Evolutionary conservation across 2,888 invertebrate species (phyloP).

Genomic region (Eustalomyia histrio): DNA sequence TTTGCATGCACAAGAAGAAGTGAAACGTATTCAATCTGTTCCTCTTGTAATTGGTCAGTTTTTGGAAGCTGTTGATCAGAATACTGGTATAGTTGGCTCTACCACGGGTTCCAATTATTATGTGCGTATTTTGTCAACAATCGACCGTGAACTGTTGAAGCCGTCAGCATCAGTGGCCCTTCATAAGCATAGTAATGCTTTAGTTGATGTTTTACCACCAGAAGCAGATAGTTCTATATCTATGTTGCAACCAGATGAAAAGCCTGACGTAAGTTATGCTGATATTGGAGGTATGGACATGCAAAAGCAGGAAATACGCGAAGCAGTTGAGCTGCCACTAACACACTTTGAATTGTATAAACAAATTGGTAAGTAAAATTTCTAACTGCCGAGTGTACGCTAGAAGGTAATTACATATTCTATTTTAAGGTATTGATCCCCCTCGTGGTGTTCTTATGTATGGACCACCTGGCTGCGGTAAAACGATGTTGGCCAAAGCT

Average conservation of each 20-base stretch:
- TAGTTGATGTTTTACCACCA: conserved; percentile 98
- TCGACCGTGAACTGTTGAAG: conserved; percentile 97
- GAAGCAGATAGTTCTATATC: conserved; percentile 99
- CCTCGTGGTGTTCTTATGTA: conserved; percentile 99
- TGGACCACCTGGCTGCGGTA: conserved; percentile 99
- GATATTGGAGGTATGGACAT: conserved; percentile 99
- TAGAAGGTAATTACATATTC: no score
- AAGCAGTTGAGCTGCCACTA: conserved; percentile 98
- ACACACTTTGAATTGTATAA: conserved; percentile 99
- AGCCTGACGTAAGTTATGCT: conserved; percentile 97
- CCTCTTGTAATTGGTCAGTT: conserved; percentile 99
- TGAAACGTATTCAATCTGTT: conserved; percentile 99
- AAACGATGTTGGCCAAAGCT: conserved; percentile 99
- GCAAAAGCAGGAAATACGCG: conserved; percentile 99
- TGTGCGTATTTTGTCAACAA: conserved; percentile 98
- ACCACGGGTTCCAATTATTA: conserved; percentile 99
- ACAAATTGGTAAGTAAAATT: conserved; percentile 87
- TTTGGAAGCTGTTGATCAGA: conserved; percentile 99
- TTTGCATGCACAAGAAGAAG: conserved; percentile 98
- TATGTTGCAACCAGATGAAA: conserved; percentile 98
- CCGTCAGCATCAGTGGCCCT: conserved; percentile 99
- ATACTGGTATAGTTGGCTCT: conserved; percentile 99
- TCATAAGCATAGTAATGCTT: conserved; percentile 99
- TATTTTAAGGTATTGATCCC: conserved; percentile 88
- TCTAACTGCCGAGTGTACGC: no score